phyloP scores from a whole-genome alignment of 2,888 invertebrate genomes.

The Petrophora chlorosata region DNA sequence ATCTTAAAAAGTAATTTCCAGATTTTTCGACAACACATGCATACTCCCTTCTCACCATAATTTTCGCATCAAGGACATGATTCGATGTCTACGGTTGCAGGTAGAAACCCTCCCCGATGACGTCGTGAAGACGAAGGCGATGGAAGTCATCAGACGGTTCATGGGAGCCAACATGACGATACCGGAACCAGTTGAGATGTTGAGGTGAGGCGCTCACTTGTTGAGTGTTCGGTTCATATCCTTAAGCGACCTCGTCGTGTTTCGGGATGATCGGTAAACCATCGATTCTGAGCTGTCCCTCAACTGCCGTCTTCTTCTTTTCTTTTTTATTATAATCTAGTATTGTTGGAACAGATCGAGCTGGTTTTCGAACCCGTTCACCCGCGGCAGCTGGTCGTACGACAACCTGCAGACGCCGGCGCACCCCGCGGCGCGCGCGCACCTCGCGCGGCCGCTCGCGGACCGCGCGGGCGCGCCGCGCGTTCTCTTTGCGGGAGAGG shows the following conservation, averaged over 20 bases:
- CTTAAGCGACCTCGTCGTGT: too few species aligned
- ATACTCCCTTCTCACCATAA: too few species aligned
- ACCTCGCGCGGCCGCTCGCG: constrained; percentile 83
- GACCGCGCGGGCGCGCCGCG: constrained; percentile 68
- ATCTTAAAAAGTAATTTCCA: too few species aligned
- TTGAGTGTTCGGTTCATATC: too few species aligned
- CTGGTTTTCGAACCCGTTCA: constrained; percentile 88
- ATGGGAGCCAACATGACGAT: constrained; percentile 55
- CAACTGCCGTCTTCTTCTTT: too few species aligned
- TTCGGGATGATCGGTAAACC: too few species aligned
- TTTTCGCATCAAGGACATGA: too few species aligned
- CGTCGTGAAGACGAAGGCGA: constrained; percentile 57
- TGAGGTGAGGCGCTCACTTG: constrained; percentile 55
- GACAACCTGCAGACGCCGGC: constrained; percentile 79
- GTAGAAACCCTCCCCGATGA: constrained; percentile 67
- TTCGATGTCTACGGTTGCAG: too few species aligned
- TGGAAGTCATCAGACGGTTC: constrained; percentile 59
- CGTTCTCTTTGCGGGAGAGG: constrained; percentile 86
- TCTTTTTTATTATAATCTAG: too few species aligned
- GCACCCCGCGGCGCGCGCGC: constrained; percentile 72
- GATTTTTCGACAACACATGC: too few species aligned
- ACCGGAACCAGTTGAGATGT: constrained; percentile 60
- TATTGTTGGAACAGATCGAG: too few species aligned
- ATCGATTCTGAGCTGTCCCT: too few species aligned
- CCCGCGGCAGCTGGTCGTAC: constrained; percentile 89